Base-by-base conservation (phyloP, 2,113 vertebrate genomes). In the Datnioides undecimradiatus region DNA sequence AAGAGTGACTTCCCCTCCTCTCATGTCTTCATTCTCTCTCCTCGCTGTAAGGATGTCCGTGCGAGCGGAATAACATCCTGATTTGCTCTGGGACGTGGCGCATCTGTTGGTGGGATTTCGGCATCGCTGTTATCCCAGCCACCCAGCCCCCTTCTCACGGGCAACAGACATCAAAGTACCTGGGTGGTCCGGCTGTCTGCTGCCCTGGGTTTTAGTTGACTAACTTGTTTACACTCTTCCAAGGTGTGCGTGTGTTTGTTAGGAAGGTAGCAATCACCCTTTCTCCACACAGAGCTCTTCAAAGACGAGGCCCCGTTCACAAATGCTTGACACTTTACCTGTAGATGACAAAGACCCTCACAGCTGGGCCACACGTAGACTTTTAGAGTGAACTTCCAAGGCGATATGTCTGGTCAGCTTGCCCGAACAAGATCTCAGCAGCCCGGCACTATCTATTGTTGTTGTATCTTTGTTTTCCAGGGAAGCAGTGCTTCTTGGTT, bases 401-500 rank as follows among this genome's bases (percentile, higher is more conserved):
- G 31, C 79, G 77, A 87, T 64, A 65, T 52, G 64, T 45, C 52
- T 33, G 31, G 52, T 55, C 12, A 72, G 14, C 21, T 43, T 58
- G 60, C 31, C 36, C 33, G 19, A 76, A 54, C 21, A 41, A 33
- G 51, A 45, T 69, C 43, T 59, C 71, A 57, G 83, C 86, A 76
- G 62, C 48, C 43, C 25, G 29, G 84, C 82, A 87, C 90, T 93
- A 73, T 82, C 82, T 91, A 83, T 62, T 94, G 80, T 86, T 87
- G 69, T 75, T 93, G 52, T 80, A n/a, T n/a, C n/a, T 89, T 79
- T 92, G 91, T 63, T 83, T 95, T 87, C 89, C 89, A 99, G 98
- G 98, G 83, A 99, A 99, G 93, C 98, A 98, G 88, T 99, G 97
- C 90, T 99, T 98, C 93, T 95, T 99, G 93, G 97, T 99, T 89